Evolutionary conservation across 2,888 invertebrate genomes (phyloP), one percentile per base, ranked within the genome.

Genomic region (Dichetophora obliterata): DNA sequence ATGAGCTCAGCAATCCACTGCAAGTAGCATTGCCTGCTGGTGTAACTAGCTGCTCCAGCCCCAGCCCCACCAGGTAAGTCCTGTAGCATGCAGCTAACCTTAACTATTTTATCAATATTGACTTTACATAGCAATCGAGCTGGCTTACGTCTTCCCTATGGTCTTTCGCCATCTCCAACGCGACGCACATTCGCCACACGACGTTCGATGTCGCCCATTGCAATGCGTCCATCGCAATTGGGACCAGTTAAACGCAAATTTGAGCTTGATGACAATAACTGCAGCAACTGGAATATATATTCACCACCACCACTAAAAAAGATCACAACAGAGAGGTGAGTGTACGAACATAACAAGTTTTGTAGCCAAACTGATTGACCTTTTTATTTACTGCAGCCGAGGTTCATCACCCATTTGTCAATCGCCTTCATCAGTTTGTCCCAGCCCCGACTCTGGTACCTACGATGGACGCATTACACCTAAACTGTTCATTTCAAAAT

Each of bases 181-280:
- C 91, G 97, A 79, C 95, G 95, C 83, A 92, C 93, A 71, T 95
- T 94, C 89, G 93, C 95, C 79, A 94, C 94, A 69, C 91, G 95
- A 83, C 93, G 96, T 77, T 97, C 97, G 83, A 92, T 96, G 83
- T 97, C 96, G 80, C 97, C 97, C 0, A 96, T 97, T 83, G 93
- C 95, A 14, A 92, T 96, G 90, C 91, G 96, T 75, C 94, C 95
- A 19, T 94, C 94, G 69, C 92, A 92, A 79, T 90, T 95, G 84
- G 94, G 93, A 69, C 93, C 93, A 0, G 92, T 93, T 24, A 90
- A 91, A 80, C 89, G 92, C 24, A 89, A 89, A 80, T 90, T 89
- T 74, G 90, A 90, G 73, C 77, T 89, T 61, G 88, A 89, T 31
- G 90, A 90, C 24, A 84, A 81, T 75, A 82, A 83, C 24, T 81